Percentiles rank a stretch among this genome's conserved stretches.
Evolutionary conservation across 2,797 vertebrate species (phyloP).

Genomic region (Chelonia mydas): DNA sequence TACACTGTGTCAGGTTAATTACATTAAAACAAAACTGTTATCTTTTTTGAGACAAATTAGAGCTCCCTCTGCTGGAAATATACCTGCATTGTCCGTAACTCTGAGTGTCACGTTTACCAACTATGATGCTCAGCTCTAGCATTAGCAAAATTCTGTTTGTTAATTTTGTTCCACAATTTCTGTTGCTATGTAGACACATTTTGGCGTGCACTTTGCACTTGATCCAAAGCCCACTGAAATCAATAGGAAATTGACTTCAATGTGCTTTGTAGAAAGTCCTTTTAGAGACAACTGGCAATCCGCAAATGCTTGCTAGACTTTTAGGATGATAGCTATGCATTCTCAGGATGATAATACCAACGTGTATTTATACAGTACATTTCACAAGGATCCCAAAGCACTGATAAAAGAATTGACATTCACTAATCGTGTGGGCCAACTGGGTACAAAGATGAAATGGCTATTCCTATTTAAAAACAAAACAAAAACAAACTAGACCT

Average conservation of each 20-base stretch:
- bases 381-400: background rate
- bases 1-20: accelerated
- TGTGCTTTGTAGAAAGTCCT: background rate
- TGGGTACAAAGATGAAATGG: background rate
- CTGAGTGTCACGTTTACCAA: background rate
- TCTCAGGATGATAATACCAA: background rate
- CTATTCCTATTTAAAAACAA: background rate
- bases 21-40: background rate
- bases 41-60: background rate
- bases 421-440: background rate
- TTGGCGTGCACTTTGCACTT: background rate
- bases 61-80: background rate
- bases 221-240: background rate
- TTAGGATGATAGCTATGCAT: background rate
- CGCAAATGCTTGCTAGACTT: background rate
- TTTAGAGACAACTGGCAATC: background rate
- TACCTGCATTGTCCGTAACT: accelerated
- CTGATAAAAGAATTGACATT: background rate
- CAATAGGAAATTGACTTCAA: background rate
- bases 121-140: accelerated
- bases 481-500: background rate
- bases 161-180: background rate
- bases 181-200: background rate
- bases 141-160: background rate
- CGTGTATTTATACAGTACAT: background rate